Conservation (phyloP, 2,113 vertebrate species). For the Dipodomys ordii region DNA sequence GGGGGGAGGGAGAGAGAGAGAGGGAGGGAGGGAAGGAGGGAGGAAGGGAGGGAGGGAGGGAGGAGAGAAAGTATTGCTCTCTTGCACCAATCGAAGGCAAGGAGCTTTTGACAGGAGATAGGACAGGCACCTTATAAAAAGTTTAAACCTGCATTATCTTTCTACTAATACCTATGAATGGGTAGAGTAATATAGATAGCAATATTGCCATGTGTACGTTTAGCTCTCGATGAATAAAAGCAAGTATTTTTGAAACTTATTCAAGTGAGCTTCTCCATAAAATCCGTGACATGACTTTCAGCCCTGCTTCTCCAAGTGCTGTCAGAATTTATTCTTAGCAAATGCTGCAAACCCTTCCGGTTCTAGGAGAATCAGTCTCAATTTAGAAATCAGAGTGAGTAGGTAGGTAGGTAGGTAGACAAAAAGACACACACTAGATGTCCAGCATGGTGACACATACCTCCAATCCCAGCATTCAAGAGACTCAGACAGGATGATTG, state of each 20-base stretch:
- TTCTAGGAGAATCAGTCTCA: not conserved
- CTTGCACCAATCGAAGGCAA: not conserved
- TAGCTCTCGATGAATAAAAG: constrained; percentile 67
- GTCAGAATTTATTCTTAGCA: not conserved
- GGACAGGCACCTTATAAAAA: not conserved
- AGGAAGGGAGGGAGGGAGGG: too few relatives aligned
- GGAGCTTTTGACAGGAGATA: not conserved
- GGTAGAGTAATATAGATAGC: not conserved
- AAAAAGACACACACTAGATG: too few relatives aligned
- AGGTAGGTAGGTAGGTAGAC: not conserved
- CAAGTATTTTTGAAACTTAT: not conserved
- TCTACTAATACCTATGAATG: not conserved
- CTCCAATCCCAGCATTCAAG: too few relatives aligned
- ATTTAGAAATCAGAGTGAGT: not conserved
- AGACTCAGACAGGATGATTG: too few relatives aligned
- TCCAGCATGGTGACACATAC: too few relatives aligned
- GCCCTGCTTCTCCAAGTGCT: not conserved
- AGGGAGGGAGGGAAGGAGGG: too few relatives aligned
- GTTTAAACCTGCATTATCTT: not conserved
- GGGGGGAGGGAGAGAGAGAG: constrained; percentile 72
- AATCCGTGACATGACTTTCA: not conserved
- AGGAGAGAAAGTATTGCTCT: not conserved
- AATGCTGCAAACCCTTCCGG: not conserved
- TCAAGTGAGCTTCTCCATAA: not conserved
- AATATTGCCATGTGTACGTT: not conserved